Percentiles rank a stretch among this genome's conserved stretches.
Conservation (phyloP, 1,140 invertebrate species). For the Heliconius nattereri region DNA sequence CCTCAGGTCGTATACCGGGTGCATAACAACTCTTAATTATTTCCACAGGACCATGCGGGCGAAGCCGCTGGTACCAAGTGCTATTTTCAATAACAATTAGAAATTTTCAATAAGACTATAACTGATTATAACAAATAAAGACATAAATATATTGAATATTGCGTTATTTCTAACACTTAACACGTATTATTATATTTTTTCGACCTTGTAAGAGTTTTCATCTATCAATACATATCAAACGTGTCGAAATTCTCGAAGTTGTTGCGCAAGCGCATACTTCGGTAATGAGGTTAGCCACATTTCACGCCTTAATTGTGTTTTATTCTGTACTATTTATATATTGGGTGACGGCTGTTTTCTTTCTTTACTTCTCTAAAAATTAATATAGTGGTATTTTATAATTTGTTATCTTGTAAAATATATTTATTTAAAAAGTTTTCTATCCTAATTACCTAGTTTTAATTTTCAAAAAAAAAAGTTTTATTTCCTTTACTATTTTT, state of each 20-base stretch:
- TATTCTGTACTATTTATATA: slow-evolving; percentile 2
- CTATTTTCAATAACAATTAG: too few relatives aligned
- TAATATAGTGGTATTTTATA: too few relatives aligned
- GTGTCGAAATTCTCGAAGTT: slow-evolving; percentile 19
- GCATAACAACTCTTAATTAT: too few relatives aligned
- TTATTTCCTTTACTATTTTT: too few relatives aligned
- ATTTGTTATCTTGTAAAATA: too few relatives aligned
- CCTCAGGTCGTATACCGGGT: too few relatives aligned
- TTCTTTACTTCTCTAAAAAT: neutral
- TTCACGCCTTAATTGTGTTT: slow-evolving; percentile 25
- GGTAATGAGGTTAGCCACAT: slow-evolving; percentile 27
- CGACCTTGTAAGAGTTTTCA: slow-evolving; percentile 9
- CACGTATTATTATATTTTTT: slow-evolving; percentile 10
- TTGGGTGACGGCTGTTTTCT: neutral
- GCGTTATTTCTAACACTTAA: slow-evolving; percentile 4
- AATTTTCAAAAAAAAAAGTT: too few relatives aligned
- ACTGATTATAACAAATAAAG: neutral
- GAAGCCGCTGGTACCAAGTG: too few relatives aligned
- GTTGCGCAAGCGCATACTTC: slow-evolving; percentile 20
- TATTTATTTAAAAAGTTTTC: too few relatives aligned
- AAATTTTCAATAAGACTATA: neutral
- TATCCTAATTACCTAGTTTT: too few relatives aligned
- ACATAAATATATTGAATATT: neutral
- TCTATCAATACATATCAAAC: slow-evolving; percentile 25
- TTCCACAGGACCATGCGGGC: too few relatives aligned